These are phyloP conservation scores for Endotricha flammealis DNA, from an alignment of 2,888 invertebrate species.

Conservation along the genomic window DNA sequence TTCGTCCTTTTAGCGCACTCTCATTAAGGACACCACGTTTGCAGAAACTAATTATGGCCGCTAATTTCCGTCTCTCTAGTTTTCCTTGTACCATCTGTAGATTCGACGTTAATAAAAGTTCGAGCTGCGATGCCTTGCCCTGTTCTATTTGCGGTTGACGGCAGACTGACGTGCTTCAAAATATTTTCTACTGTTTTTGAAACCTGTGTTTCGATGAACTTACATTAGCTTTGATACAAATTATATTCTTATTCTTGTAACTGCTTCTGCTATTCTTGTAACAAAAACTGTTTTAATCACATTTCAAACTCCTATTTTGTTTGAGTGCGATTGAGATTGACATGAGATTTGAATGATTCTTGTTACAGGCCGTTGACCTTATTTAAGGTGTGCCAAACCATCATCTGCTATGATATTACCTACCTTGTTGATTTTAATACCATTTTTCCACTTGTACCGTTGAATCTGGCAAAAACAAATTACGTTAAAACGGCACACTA, in stretches of 20 bases:
- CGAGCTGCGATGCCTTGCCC: constrained; percentile 17
- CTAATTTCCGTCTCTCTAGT: constrained; percentile 11
- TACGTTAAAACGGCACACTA: too few relatives aligned
- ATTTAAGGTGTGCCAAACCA: too few relatives aligned
- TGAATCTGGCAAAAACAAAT: too few relatives aligned
- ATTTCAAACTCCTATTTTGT: neutral
- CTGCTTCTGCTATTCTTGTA: too few relatives aligned
- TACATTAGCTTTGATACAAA: neutral
- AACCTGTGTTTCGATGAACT: neutral
- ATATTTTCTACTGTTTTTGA: constrained; percentile 13
- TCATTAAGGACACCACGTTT: constrained; percentile 11
- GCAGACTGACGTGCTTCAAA: constrained; percentile 24
- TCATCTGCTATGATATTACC: too few relatives aligned
- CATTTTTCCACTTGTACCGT: too few relatives aligned
- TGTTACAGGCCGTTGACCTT: too few relatives aligned
- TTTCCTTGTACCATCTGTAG: constrained; percentile 7
- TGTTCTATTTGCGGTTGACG: constrained; percentile 31
- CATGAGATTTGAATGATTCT: too few relatives aligned
- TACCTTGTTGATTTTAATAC: too few relatives aligned
- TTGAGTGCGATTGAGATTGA: too few relatives aligned
- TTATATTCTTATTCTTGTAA: too few relatives aligned
- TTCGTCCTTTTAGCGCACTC: neutral
- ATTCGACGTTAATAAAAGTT: constrained; percentile 28
- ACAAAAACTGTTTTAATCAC: neutral
- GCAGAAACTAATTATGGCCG: constrained; percentile 11